Conservation (phyloP, 2,888 invertebrate genomes). For the Hecatera dysodea region DNA sequence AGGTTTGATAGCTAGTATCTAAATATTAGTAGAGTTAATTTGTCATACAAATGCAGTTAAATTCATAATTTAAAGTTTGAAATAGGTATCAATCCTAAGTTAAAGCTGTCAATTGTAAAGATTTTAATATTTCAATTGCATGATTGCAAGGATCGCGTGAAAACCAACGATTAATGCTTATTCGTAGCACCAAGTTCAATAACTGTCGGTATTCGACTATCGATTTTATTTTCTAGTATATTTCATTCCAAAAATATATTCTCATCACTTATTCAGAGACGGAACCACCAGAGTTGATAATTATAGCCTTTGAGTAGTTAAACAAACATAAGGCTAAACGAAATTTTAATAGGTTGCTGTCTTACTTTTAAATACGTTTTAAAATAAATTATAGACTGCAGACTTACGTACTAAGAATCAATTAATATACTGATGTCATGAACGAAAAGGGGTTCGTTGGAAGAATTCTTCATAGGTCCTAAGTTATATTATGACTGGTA, state of each 20-base stretch:
- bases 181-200: conserved; percentile 32
- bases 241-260: conserved; percentile 25
- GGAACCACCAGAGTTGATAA: conserved; percentile 79
- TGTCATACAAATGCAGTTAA: not conserved
- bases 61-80: not conserved
- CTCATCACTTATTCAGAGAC: conserved; percentile 45
- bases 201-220: conserved; percentile 17
- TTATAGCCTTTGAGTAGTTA: conserved; percentile 75
- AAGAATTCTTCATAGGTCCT: conserved; percentile 32
- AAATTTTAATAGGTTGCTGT: conserved; percentile 62
- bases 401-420: conserved; percentile 53
- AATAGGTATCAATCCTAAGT: not conserved
- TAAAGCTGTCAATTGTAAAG: not conserved
- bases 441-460: conserved; percentile 5
- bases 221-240: conserved; percentile 20
- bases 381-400: conserved; percentile 60
- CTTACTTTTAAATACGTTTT: conserved; percentile 57
- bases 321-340: conserved; percentile 74
- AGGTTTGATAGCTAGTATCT: not conserved
- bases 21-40: not conserved
- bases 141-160: conserved; percentile 47
- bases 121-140: conserved; percentile 27
- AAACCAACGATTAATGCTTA: conserved; percentile 37
- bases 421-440: conserved; percentile 45
- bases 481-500: conserved; percentile 21